phyloP scores from a whole-genome alignment of 2,888 invertebrate genomes.

The Nephrotoma appendiculata region DNA sequence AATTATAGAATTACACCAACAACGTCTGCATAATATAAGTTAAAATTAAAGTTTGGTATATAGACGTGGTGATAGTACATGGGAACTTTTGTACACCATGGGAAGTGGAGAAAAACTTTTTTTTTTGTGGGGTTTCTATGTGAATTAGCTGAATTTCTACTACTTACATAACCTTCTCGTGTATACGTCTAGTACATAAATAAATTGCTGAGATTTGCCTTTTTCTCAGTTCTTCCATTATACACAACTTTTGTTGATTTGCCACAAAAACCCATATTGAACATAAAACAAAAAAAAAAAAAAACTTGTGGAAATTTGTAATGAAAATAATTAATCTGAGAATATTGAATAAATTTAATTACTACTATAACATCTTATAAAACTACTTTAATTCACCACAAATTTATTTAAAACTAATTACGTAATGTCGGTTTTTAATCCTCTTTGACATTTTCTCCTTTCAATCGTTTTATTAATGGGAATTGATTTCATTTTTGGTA shows the following conservation, averaged over 20 bases:
- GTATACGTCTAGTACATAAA: neutral
- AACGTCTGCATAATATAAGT: neutral
- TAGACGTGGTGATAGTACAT: neutral
- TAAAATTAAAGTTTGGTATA: neutral
- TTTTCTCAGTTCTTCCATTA: neutral
- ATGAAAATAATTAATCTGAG: neutral
- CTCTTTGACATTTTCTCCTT: neutral
- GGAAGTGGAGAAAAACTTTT: neutral
- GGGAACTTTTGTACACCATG: neutral
- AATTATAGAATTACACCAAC: neutral
- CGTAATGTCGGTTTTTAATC: neutral
- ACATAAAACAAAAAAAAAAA: neutral
- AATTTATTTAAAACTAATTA: neutral
- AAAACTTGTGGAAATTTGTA: neutral
- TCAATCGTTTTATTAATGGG: neutral
- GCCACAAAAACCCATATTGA: neutral
- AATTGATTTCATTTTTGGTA: neutral
- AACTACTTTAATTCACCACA: neutral
- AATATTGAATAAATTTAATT: neutral
- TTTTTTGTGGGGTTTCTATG: neutral
- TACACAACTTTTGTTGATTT: neutral
- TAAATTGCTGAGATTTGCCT: neutral
- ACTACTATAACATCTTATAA: neutral
- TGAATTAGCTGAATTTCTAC: neutral
- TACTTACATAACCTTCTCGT: neutral